Evolutionary conservation across 2,113 vertebrate species (phyloP).

Genomic region (Notarius lentiginosus): DNA sequence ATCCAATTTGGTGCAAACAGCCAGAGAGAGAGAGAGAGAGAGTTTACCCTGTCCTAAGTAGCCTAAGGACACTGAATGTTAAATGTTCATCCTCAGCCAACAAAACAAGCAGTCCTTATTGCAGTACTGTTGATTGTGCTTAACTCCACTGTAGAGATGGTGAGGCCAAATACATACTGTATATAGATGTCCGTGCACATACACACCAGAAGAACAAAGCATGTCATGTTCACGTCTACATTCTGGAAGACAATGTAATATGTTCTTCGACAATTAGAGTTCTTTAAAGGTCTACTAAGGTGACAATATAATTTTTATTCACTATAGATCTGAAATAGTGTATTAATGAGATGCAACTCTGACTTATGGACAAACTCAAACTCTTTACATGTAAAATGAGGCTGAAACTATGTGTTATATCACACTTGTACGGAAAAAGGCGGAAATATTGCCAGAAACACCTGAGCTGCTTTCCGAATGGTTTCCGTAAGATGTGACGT

Average conservation of each 20-base stretch:
- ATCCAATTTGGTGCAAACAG: conserved; percentile 43
- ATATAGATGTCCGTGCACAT: background rate
- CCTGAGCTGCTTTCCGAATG: too few species aligned
- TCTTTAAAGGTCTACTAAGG: background rate
- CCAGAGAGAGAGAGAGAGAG: conserved; percentile 3
- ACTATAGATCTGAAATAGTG: too few species aligned
- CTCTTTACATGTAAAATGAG: too few species aligned
- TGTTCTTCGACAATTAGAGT: background rate
- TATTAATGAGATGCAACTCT: too few species aligned
- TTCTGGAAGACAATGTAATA: background rate
- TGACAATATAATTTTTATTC: too few species aligned
- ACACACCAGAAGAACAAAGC: background rate
- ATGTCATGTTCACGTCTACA: background rate
- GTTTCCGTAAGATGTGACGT: too few species aligned
- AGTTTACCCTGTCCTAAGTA: background rate
- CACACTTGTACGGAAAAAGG: too few species aligned
- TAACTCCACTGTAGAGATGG: background rate
- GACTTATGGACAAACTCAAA: too few species aligned
- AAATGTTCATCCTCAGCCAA: background rate
- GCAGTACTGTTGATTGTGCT: background rate
- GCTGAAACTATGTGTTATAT: too few species aligned
- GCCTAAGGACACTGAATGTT: background rate
- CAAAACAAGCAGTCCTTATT: background rate
- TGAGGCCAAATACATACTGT: background rate
- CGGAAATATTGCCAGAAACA: too few species aligned